A percentile compares a stretch with the other conserved stretches of the same genome.
Conservation (phyloP, 2,113 vertebrate genomes). For the rabbit (Oryctolagus cuniculus) region DNA sequence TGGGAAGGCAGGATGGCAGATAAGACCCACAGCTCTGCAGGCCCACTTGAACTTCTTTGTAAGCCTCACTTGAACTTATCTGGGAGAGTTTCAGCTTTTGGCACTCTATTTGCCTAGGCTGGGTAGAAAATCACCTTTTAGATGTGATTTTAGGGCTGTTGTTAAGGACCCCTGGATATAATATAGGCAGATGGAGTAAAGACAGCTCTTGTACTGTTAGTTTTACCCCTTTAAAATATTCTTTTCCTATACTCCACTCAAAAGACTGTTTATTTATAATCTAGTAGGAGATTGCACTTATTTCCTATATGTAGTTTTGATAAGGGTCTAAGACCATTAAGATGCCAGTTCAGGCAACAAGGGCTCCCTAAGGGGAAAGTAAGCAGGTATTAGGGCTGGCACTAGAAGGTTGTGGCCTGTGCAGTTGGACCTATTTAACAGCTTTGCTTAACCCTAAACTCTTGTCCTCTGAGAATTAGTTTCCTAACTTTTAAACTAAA, state of each 20-base stretch:
- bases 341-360: background rate
- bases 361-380: background rate
- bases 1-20: background rate
- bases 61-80: slow-evolving; percentile 64
- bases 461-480: background rate
- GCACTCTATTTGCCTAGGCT: background rate
- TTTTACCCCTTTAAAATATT: slow-evolving; percentile 23
- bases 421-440: background rate
- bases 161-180: background rate
- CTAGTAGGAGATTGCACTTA: slow-evolving; percentile 2
- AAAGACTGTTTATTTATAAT: slow-evolving; percentile 36
- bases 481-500: slow-evolving; percentile 8
- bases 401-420: background rate
- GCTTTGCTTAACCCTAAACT: background rate
- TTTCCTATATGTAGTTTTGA: slow-evolving; percentile 9
- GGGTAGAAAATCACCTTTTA: background rate
- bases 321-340: background rate
- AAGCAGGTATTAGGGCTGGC: background rate
- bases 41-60: slow-evolving; percentile 70
- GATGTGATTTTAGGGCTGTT: background rate
- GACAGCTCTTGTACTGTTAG: background rate
- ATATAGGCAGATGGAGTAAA: background rate
- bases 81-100: slow-evolving; percentile 9
- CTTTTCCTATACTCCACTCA: background rate
- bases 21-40: background rate